Base-by-base conservation (phyloP, 2,797 vertebrate genomes). In the Glossophaga mutica region DNA sequence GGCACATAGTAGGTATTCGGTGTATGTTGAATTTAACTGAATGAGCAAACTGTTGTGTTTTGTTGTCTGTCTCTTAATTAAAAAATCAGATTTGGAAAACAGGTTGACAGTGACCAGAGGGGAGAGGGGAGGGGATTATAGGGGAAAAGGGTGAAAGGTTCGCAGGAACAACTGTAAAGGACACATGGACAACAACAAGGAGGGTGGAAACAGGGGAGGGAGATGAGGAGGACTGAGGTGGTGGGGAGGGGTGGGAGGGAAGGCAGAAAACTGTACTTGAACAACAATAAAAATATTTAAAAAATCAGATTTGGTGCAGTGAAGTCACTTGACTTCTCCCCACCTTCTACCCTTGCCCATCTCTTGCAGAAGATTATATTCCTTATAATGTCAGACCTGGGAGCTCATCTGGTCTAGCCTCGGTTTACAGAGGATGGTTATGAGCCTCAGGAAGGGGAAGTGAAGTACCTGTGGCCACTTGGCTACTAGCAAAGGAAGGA, bases 21-120 rank as follows among this genome's bases (percentile, higher is more conserved):
- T 16, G 34, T 18, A 55, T 89, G 42, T 22, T 83, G 42, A 89
- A 22, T 91, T 95, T 94, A 89, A 55, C 16, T 37, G 87, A 90
- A 92, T 42, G 79, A 92, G 94, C 52, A 52, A 82, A 87, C 48
- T 24, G 10, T 42, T 46, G 19, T 79, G 18, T 77, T 85, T 77
- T 65, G 32, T 73, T 89, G 15, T 94, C 65, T 91, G 26, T 74
- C 62, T 85, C 50, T 90, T 55, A 32, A 65, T n/a, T 18, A 87
- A 88, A 82, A 18, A 57, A 57, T 57, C 55, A 4, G 55, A 57
- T 26, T 57, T 57, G 55, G 55, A 24, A 9, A 55, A 55, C 52
- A 55, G 21, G 52, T 7, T 55, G 52, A 55, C 52, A 55, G 21
- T 9, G 52, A 22, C 3, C 50, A 22, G 52, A 22, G 52, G 52